Evolutionary conservation across 2,797 vertebrate genomes (phyloP).

Genomic region (Molossus molossus): DNA sequence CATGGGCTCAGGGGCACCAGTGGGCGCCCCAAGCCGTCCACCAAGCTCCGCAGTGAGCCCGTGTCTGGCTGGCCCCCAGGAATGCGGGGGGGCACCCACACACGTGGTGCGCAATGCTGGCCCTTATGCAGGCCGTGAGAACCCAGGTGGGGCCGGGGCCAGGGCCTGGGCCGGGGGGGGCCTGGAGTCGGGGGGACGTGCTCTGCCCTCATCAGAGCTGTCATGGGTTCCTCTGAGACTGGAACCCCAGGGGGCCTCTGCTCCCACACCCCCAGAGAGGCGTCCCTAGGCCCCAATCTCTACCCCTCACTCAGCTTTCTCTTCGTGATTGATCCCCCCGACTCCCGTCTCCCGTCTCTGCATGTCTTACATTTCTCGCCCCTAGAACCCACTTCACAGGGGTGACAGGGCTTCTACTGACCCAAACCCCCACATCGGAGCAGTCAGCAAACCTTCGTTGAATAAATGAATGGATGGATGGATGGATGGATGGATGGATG

Average conservation of each 20-base stretch:
- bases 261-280: background rate
- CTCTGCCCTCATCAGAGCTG: background rate
- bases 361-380: background rate
- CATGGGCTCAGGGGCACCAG: background rate
- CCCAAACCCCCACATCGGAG: background rate
- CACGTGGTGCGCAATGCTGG: accelerated
- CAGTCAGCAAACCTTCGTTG: background rate
- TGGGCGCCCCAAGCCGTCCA: accelerated
- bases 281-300: background rate
- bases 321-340: background rate
- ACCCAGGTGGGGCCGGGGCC: background rate
- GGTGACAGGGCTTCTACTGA: background rate
- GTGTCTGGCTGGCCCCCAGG: background rate
- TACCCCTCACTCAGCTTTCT: background rate
- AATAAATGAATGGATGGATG: no score
- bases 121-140: background rate
- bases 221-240: accelerated
- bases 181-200: background rate
- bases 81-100: background rate
- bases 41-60: accelerated
- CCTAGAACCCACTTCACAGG: background rate
- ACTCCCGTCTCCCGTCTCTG: accelerated
- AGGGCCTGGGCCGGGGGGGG: background rate
- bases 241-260: background rate
- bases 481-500: no score